Base-by-base conservation (phyloP, 2,113 vertebrate genomes). In the Ageneiosus marmoratus region DNA sequence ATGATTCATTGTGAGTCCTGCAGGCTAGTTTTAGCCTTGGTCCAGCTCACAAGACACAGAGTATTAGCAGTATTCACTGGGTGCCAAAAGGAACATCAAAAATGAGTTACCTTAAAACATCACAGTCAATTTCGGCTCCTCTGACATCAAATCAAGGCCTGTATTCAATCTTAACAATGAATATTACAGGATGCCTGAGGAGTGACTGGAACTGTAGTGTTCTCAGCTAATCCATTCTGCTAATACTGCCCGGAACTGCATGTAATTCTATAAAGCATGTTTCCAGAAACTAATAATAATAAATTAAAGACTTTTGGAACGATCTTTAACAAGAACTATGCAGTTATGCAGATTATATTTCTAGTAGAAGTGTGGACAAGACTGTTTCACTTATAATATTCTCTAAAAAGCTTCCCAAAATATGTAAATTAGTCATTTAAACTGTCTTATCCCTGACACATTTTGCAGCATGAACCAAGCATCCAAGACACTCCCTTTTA, bases 21-120 rank as follows among this genome's bases (percentile, higher is more conserved):
- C 56, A 41, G 44, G 60, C 29, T 37, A n/a, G 32, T 16, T 76
- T 76, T 75, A 67, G 46, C 76, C 50, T 62, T 51, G 46, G 48
- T 62, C 60, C 74, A 29, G 74, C 24, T 41, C 22, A 48, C n/a
- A 65, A 55, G 73, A 55, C 58, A 2, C 22, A 16, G 41, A 73
- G 24, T 48, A 16, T 48, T 48, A 27, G 24, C 46, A 16, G 24
- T 27, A 48, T 48, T 72, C 37, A 46, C 41, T n/a, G 13, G 12
- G 34, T 9, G 11, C 16, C 34, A 41, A 69, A 41, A 22, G 20
- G 34, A 69, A 69, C 34, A 41, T 69, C 8, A 41, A 34, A 65
- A 34, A 34, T 65, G 5, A 10, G 18, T 12, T 24, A 24, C 22
- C 65, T 11, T 69, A 69, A 69, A 69, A 69, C 32, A 41, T 12